A percentile compares a stretch with the other conserved stretches of the same genome.
These are phyloP conservation scores for Eulimnadia texana DNA, from an alignment of 1,140 invertebrate species.

Conservation along the genomic window DNA sequence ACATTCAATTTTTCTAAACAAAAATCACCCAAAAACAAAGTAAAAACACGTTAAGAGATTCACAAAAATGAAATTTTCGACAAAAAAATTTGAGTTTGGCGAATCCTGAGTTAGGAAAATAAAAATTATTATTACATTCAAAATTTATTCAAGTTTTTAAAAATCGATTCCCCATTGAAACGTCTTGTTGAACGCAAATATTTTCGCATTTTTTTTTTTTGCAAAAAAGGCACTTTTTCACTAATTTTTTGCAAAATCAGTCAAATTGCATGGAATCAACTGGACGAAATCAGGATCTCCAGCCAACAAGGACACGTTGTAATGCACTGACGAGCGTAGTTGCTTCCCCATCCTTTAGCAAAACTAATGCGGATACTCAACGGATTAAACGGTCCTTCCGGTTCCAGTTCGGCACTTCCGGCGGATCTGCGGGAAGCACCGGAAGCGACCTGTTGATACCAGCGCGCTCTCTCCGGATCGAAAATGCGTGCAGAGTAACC, in stretches of 20 bases:
- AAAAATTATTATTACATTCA: too few relatives aligned
- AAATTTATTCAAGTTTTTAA: not conserved
- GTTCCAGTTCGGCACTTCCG: not conserved
- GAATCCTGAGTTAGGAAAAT: not conserved
- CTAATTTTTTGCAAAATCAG: not conserved
- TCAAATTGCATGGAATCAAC: slow-evolving; percentile 32
- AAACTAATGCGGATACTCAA: slow-evolving; percentile 76
- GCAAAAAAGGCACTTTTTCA: not conserved
- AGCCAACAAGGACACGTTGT: slow-evolving; percentile 82
- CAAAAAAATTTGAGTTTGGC: not conserved
- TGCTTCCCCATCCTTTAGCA: slow-evolving; percentile 79
- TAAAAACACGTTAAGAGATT: not conserved
- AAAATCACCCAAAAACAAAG: not conserved
- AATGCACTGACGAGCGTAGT: slow-evolving; percentile 67
- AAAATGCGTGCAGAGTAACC: slow-evolving; percentile 73
- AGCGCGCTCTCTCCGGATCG: slow-evolving; percentile 39
- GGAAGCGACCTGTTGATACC: slow-evolving; percentile 15
- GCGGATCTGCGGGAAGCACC: too few relatives aligned
- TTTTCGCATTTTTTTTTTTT: too few relatives aligned
- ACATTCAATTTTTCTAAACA: not conserved
- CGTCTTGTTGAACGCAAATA: too few relatives aligned
- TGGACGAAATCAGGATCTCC: too few relatives aligned
- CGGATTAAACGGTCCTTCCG: slow-evolving; percentile 51
- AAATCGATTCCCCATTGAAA: not conserved
- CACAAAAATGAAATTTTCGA: not conserved